Conservation (phyloP, 2,888 invertebrate species). For the Hypercompe scribonia region DNA sequence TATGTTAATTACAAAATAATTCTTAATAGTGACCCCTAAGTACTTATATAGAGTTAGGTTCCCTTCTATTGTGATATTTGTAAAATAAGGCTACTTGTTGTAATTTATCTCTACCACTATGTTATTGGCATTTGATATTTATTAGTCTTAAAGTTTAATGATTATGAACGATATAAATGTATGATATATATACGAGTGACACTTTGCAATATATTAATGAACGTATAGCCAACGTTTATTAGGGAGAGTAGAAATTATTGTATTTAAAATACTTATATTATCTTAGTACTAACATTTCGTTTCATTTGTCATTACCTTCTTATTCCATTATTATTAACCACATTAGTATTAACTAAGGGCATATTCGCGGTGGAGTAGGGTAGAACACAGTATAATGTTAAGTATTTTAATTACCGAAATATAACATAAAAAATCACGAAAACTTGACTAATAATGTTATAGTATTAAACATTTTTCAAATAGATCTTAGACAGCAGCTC, state of each 20-base stretch:
- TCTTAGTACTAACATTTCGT: background rate
- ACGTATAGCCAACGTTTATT: background rate
- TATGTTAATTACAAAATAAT: background rate
- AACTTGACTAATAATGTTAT: too few species aligned
- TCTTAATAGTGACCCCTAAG: background rate
- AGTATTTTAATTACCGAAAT: too few species aligned
- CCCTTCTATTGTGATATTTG: background rate
- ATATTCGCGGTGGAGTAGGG: background rate
- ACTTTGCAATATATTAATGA: slow-evolving; percentile 4
- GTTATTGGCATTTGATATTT: background rate
- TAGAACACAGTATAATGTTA: too few species aligned
- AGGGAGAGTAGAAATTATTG: background rate
- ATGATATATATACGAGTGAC: slow-evolving; percentile 6
- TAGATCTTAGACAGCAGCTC: too few species aligned
- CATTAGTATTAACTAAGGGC: background rate
- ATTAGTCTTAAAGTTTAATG: background rate
- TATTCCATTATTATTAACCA: too few species aligned
- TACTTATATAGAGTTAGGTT: background rate
- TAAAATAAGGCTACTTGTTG: background rate
- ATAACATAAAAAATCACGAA: too few species aligned
- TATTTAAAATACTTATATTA: background rate
- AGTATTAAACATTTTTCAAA: too few species aligned
- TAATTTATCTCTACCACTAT: background rate
- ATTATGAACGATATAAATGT: background rate
- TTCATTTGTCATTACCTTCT: background rate